These are phyloP conservation scores for Spinus olivaceus DNA, from an alignment of 2,797 vertebrate species.

Conservation along the genomic window DNA sequence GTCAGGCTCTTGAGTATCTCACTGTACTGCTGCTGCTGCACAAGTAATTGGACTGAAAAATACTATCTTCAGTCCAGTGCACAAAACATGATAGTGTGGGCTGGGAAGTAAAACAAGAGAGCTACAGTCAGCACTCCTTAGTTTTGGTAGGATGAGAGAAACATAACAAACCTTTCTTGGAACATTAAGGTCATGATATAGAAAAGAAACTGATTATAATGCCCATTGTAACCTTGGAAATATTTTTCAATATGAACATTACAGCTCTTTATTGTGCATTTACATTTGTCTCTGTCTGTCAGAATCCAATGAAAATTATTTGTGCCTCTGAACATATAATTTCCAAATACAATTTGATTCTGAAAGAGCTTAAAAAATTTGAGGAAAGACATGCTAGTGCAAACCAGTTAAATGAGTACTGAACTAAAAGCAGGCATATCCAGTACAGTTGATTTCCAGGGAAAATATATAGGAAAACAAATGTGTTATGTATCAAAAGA, in stretches of 20 bases:
- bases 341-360: neutral
- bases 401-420: neutral
- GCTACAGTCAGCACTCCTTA: neutral
- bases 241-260: neutral
- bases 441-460: neutral
- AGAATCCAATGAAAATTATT: neutral
- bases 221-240: neutral
- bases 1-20: neutral
- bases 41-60: neutral
- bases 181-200: neutral
- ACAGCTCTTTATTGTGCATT: neutral
- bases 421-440: neutral
- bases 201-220: neutral
- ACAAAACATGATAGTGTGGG: neutral
- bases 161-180: neutral
- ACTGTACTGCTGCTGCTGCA: neutral
- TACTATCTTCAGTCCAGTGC: neutral
- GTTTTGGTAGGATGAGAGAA: neutral
- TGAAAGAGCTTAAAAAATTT: neutral
- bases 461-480: slow-evolving; percentile 17
- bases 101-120: neutral
- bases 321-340: neutral
- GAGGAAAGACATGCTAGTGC: neutral
- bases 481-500: neutral
- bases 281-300: neutral